phyloP scores from a whole-genome alignment of 1,140 invertebrate genomes.

The Eciton burchellii region DNA sequence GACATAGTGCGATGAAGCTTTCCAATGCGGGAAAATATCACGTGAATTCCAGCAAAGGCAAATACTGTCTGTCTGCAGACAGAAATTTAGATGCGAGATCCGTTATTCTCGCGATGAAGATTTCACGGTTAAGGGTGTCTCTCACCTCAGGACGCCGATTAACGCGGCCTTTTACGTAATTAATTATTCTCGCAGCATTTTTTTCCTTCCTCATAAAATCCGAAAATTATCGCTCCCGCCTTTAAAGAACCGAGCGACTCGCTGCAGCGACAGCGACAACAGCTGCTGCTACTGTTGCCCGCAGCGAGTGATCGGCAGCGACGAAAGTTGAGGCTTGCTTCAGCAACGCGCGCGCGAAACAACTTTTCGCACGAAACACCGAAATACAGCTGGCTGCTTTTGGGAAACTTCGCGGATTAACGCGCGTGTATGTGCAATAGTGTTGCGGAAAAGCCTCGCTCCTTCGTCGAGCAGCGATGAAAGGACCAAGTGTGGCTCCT shows the following conservation, averaged over 20 bases:
- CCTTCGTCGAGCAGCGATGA: neutral
- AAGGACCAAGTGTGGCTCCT: neutral
- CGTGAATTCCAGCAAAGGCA: too few relatives aligned
- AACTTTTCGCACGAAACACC: slow-evolving; percentile 19
- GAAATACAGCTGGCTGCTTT: slow-evolving; percentile 8
- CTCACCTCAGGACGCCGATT: neutral
- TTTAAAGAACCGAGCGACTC: neutral
- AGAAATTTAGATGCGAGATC: too few relatives aligned
- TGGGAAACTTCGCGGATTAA: slow-evolving; percentile 14
- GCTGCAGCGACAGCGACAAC: too few relatives aligned
- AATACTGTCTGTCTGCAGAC: too few relatives aligned
- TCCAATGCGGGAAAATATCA: too few relatives aligned
- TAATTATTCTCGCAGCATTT: neutral
- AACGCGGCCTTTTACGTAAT: neutral
- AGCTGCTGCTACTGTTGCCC: neutral
- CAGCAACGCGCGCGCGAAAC: neutral
- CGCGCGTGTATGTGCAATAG: slow-evolving; percentile 4
- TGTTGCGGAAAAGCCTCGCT: neutral
- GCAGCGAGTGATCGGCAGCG: neutral
- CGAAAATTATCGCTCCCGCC: neutral
- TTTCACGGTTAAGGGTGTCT: neutral
- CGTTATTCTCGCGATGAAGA: slow-evolving; percentile 5
- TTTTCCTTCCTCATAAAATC: neutral
- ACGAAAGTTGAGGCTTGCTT: slow-evolving; percentile 43
- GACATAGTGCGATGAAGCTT: too few relatives aligned